phyloP scores from a whole-genome alignment of 1,140 invertebrate genomes.

The Elysia chlorotica region DNA sequence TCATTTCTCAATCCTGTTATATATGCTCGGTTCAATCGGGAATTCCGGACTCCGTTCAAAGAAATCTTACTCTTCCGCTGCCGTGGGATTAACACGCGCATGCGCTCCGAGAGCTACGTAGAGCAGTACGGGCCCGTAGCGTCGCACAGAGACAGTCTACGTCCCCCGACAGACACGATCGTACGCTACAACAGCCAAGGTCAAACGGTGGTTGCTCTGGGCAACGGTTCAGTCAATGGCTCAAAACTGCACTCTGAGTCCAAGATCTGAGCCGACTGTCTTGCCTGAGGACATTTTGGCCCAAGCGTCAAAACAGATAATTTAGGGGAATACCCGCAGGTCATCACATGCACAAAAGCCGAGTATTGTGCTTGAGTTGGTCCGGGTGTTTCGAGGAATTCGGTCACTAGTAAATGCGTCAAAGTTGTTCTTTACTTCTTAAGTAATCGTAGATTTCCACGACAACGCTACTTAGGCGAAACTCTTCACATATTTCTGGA shows the following conservation, averaged over 20 bases:
- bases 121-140: conserved; percentile 60
- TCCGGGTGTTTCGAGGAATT: too few relatives aligned
- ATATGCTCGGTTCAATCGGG: conserved; percentile 66
- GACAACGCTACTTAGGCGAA: too few relatives aligned
- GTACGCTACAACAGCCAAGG: conserved; percentile 58
- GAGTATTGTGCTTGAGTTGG: too few relatives aligned
- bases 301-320: too few relatives aligned
- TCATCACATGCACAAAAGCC: too few relatives aligned
- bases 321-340: too few relatives aligned
- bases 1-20: conserved; percentile 67
- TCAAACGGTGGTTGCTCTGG: conserved; percentile 50
- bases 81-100: conserved; percentile 59
- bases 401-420: too few relatives aligned
- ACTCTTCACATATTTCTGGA: too few relatives aligned
- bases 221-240: conserved; percentile 46
- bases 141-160: conserved; percentile 46
- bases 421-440: too few relatives aligned
- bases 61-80: conserved; percentile 66
- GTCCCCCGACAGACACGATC: conserved; percentile 47
- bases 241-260: conserved; percentile 30
- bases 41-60: conserved; percentile 65
- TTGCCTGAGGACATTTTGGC: too few relatives aligned
- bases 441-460: too few relatives aligned
- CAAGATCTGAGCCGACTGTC: conserved; percentile 35
- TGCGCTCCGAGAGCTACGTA: conserved; percentile 64